phyloP scores from a whole-genome alignment of 1,140 invertebrate species.

The Heliconius himera region DNA sequence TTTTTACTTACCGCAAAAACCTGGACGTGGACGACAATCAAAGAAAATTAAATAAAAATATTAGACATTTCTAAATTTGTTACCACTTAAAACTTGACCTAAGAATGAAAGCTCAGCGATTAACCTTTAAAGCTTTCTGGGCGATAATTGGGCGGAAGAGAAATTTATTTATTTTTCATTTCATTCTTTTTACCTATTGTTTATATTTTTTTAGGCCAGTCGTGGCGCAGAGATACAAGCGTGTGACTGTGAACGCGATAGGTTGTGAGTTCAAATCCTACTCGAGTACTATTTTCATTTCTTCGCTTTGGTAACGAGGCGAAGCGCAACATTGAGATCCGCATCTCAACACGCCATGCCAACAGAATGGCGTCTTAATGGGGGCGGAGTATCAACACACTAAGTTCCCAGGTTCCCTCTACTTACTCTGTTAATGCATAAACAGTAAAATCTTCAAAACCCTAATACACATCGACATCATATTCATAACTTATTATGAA shows the following conservation, averaged over 20 bases:
- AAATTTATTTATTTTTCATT: neutral
- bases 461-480: neutral
- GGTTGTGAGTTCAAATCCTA: too few relatives aligned
- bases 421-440: neutral
- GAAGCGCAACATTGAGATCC: too few relatives aligned
- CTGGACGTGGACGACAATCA: neutral
- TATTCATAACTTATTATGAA: neutral
- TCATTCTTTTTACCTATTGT: neutral
- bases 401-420: neutral
- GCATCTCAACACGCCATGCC: too few relatives aligned
- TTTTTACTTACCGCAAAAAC: neutral
- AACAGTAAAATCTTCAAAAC: neutral
- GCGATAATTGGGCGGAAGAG: neutral
- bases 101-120: neutral
- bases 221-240: too few relatives aligned
- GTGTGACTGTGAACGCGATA: too few relatives aligned
- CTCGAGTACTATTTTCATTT: too few relatives aligned
- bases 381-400: too few relatives aligned
- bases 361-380: too few relatives aligned
- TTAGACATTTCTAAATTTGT: neutral
- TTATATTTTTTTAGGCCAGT: neutral
- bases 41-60: neutral
- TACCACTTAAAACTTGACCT: neutral
- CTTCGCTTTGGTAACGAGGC: too few relatives aligned
- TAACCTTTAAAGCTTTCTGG: neutral